Base-by-base conservation (phyloP, 2,113 vertebrate genomes). In the Erythrolamprus reginae region DNA sequence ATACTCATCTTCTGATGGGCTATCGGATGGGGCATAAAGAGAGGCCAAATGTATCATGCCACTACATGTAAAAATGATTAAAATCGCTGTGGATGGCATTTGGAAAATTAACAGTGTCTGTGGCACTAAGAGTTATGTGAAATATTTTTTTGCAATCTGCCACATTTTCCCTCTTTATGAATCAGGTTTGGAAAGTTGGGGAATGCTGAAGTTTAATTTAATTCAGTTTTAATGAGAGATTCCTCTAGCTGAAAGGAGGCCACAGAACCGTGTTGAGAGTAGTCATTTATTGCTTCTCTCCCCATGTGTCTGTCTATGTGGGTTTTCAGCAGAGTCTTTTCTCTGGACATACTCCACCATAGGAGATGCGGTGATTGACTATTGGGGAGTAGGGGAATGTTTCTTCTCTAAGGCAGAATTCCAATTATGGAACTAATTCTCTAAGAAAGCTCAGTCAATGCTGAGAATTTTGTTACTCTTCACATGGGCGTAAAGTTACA, bases 31-130 rank as follows among this genome's bases (percentile, higher is more conserved):
- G 53, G 58, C 0, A 0, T 88, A 89, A 87, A 84, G 65, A 93
- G 10, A 56, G 2, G 5, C n/a, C 87, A 87, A 91, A 88, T 91
- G 87, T 92, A 1, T n/a, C 42, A 52, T 92, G 47, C 15, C 83
- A 86, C 50, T 93, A 21, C 47, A 93, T 95, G 45, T 28, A 92
- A 38, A 93, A 83, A 82, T 26, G 87, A 91, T 87, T 93, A 83
- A 89, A 87, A 87, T 77, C 33, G 42, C 17, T 77, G 88, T 83
- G 23, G 84, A 47, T 52, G 90, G 19, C 88, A 87, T 95, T 91
- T 94, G 93, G 91, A 95, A 93, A 52, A 21, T 15, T 56, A 26
- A 65, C 7, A 77, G 17, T 9, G 5, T 28, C 15, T 82, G 33
- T 77, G 92, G 89, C 5, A 91, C 45, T 83, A 89, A 93, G 84